Evolutionary conservation across 2,113 vertebrate species (phyloP).

Genomic region (Orcinus orca): DNA sequence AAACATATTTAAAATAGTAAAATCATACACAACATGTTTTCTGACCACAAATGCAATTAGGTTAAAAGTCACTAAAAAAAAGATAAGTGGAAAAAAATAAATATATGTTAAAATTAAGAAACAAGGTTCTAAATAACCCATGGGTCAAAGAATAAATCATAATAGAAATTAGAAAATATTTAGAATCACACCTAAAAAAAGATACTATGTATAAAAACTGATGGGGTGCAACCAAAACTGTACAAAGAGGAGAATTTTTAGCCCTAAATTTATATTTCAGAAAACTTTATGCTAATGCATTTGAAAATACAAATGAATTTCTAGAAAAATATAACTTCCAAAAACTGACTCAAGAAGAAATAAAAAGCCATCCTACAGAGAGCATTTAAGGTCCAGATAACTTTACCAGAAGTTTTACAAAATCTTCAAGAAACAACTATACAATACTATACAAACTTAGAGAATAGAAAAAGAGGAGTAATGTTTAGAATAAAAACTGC

Average conservation of each 20-base stretch:
- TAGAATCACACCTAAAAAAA: background rate
- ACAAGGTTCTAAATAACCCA: background rate
- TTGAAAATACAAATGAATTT: background rate
- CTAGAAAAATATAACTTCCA: background rate
- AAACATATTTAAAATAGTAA: slow-evolving; percentile 27
- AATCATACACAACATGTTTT: slow-evolving; percentile 15
- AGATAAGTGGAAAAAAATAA: background rate
- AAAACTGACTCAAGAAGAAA: background rate
- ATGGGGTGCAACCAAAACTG: background rate
- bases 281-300: background rate
- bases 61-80: slow-evolving; percentile 38
- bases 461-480: background rate
- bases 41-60: background rate
- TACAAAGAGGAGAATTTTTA: background rate
- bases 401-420: background rate
- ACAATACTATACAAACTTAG: background rate
- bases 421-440: background rate
- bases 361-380: background rate
- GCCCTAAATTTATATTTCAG: background rate
- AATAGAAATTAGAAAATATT: background rate
- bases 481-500: background rate
- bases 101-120: background rate
- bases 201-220: background rate
- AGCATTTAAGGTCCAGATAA: background rate
- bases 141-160: background rate